Base-by-base conservation (phyloP, 2,888 invertebrate genomes). In the Synergus umbraculus region DNA sequence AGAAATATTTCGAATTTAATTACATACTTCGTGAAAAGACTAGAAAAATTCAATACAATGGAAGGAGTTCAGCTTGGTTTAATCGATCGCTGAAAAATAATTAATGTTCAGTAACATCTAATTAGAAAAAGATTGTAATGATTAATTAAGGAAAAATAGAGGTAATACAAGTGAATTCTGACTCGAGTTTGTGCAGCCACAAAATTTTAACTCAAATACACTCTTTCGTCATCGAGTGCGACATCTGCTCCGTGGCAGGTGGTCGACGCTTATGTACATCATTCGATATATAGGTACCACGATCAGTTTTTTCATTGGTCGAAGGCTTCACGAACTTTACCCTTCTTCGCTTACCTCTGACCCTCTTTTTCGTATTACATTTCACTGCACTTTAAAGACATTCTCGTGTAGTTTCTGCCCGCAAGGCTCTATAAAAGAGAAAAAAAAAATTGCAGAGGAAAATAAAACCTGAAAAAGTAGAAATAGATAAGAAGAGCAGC, bases 351-450 rank as follows among this genome's bases (percentile, higher is more conserved):
- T 73, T 73, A 73, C 73, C 73, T 73, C 22, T 73, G 73, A 54
- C 73, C 73, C 73, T 73, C 73, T 73, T 73, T 73, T 73, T 54
- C 49, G 73, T 73, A 73, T 73, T 73, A 73, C 54, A 73, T 73
- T 73, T 73, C 73, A 73, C 49, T 73, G 49, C 73, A 73, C 73
- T 73, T 73, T 54, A 49, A 69, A 49, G 69, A 49, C 46, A 29
- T 49, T 44, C 67, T 46, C 18, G 22, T 22, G 10, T 60, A 18
- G 22, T 22, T 60, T 60, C 10, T 60, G 12, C n/a, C n/a, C n/a
- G 8, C n/a, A 43, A 43, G n/a, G 8, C 54, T 54, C 54, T 54
- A 54, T 0, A 54, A 54, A 54, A n/a, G n/a, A 7, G 15, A n/a
- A 54, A 54, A 54, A 54, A 54, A 54, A n/a, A 8, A 54, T 8